Percentiles rank a stretch among this genome's conserved stretches.
Evolutionary conservation across 2,888 invertebrate genomes (phyloP).

Genomic region (Drosophila nigritarsus): DNA sequence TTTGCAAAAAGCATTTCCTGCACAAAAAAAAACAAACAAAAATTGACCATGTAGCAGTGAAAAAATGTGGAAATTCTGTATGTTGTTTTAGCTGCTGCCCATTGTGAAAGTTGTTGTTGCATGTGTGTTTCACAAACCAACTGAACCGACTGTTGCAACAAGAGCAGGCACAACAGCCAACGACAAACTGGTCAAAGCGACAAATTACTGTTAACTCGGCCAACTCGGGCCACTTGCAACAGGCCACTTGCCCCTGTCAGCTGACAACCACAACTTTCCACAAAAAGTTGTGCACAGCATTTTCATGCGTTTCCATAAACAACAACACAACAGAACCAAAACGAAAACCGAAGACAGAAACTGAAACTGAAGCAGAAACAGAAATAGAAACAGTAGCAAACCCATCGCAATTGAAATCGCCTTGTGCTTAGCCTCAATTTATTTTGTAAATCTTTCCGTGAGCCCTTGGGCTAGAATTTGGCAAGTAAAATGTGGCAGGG

Average conservation of each 20-base stretch:
- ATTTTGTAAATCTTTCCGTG: conserved; percentile 42
- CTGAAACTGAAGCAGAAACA: not conserved
- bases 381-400: not conserved
- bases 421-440: conserved; percentile 47
- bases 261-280: conserved; percentile 28
- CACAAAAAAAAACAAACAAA: conserved; percentile 2
- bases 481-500: not conserved
- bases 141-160: conserved; percentile 38
- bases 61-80: conserved; percentile 17
- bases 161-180: conserved; percentile 8
- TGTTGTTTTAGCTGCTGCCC: conserved; percentile 16
- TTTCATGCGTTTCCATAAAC: conserved; percentile 32
- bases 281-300: conserved; percentile 35
- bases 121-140: conserved; percentile 40
- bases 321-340: conserved; percentile 1
- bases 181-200: conserved; percentile 69
- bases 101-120: conserved; percentile 13
- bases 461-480: not conserved
- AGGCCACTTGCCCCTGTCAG: conserved; percentile 8
- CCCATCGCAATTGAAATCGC: conserved; percentile 28
- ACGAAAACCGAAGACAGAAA: conserved; percentile 1
- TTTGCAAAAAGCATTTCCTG: conserved; percentile 39
- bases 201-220: conserved; percentile 70
- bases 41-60: not conserved
- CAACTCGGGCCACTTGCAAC: conserved; percentile 37